A percentile compares a stretch with the other conserved stretches of the same genome.
Evolutionary conservation across 92 coral and sea anemone species (phyloP).

Genomic region (Montipora capitata): DNA sequence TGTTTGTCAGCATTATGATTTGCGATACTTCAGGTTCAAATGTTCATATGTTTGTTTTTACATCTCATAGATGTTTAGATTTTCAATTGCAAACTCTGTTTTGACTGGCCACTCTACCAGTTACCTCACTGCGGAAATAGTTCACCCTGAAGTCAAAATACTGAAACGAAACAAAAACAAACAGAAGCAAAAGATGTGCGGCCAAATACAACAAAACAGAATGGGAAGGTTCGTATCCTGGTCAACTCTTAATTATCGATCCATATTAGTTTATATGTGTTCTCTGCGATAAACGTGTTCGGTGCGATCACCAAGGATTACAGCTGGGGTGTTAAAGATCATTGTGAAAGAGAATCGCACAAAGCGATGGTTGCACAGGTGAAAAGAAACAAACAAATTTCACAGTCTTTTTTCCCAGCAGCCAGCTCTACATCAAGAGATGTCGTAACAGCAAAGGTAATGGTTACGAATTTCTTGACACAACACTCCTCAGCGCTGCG

Average conservation of each 20-base stretch:
- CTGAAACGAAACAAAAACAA: not conserved
- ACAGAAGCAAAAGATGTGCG: constrained; percentile 32
- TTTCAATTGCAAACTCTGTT: no score
- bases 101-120: no score
- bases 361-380: not conserved
- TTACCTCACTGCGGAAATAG: no score
- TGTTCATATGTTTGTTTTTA: no score
- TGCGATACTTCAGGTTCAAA: no score
- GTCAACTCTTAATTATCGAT: constrained; percentile 9
- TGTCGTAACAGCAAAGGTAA: constrained; percentile 18
- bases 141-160: no score
- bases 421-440: constrained; percentile 18
- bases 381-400: not conserved
- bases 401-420: constrained; percentile 18
- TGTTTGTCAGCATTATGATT: no score
- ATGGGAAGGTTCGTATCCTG: constrained; percentile 33
- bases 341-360: constrained; percentile 48
- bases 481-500: constrained; percentile 59
- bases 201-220: constrained; percentile 44
- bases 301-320: constrained; percentile 62
- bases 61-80: no score
- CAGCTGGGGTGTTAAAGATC: constrained; percentile 36
- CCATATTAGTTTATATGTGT: constrained; percentile 48
- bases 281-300: constrained; percentile 31
- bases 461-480: constrained; percentile 46